phyloP scores from a whole-genome alignment of 2,113 vertebrate species.

The Herpetotheres cachinnans region DNA sequence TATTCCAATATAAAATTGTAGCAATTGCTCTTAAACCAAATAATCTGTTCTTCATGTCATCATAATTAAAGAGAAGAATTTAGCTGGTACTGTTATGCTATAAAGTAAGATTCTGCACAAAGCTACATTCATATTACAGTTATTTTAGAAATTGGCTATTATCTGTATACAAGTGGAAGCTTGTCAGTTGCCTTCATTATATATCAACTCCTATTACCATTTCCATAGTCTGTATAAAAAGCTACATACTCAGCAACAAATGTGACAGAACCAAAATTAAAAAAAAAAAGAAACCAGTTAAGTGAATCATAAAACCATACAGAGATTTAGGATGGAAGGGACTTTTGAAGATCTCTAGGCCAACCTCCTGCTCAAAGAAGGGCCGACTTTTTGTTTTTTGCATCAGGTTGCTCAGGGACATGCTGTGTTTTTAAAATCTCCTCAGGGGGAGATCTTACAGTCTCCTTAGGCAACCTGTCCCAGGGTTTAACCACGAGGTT shows the following conservation, averaged over 20 bases:
- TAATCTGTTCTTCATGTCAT: neutral
- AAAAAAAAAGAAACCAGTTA: neutral
- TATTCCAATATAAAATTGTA: neutral
- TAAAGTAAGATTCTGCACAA: neutral
- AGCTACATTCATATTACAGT: neutral
- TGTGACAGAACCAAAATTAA: fast-evolving
- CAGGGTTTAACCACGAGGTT: neutral
- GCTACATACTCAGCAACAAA: neutral
- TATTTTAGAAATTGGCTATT: neutral
- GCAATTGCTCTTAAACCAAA: neutral
- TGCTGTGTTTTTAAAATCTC: neutral
- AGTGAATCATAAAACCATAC: neutral
- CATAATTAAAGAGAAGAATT: neutral
- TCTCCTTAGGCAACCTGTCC: neutral
- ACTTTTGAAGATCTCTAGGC: neutral
- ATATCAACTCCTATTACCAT: neutral
- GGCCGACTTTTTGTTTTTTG: fast-evolving
- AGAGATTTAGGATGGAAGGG: neutral
- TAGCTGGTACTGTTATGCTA: neutral
- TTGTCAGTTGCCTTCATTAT: neutral
- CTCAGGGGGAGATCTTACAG: neutral
- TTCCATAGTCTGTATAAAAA: neutral
- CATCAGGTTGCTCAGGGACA: neutral
- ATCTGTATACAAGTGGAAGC: neutral
- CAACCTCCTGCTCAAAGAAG: neutral